Evolutionary conservation across 2,113 vertebrate genomes (phyloP), one percentile per base, ranked within the genome.

Genomic region (Chitala chitala): DNA sequence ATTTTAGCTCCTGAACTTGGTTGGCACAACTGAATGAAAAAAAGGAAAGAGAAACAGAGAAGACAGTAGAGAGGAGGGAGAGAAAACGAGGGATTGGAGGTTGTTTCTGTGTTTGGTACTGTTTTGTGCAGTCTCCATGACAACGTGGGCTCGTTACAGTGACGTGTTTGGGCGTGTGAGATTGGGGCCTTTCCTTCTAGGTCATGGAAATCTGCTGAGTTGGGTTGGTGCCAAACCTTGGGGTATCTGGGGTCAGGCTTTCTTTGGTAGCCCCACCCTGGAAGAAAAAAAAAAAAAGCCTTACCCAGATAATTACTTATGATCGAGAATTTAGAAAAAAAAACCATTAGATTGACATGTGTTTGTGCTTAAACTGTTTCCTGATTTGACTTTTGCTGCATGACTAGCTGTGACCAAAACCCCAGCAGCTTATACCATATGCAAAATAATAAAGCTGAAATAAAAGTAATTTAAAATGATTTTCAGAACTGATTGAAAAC

Each of bases 91-190:
- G 26, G 38, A 26, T 29, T 5, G 33, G 38, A 63, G 51, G 42
- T 29, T n/a, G n/a, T n/a, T n/a, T 33, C 71, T 78, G 46, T 83
- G 76, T 86, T 87, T 85, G 78, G 36, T n/a, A 22, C 48, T 86
- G 78, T 89, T 86, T 86, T 76, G 0, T n/a, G 22, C 1, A 1
- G 65, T 87, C 74, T 66, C 86, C 82, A 66, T 80, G 71, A 79
- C 33, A 82, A 88, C 85, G 10, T 48, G 69, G 74, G 72, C 74
- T 81, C 79, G 69, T 69, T 59, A 10, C 1, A 3, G 65, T 46
- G 55, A 77, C 74, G 76, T 81, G 72, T 80, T 29, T 24, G 22
- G 59, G 38, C 59, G 59, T 55, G 44, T 22, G 48, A 42, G 22
- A 66, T 31, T 33, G 29, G 3, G 33, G 38, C 38, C 59, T 38